Evolutionary conservation across 2,888 invertebrate genomes (phyloP).

Genomic region (Phoenoteleia sp.): DNA sequence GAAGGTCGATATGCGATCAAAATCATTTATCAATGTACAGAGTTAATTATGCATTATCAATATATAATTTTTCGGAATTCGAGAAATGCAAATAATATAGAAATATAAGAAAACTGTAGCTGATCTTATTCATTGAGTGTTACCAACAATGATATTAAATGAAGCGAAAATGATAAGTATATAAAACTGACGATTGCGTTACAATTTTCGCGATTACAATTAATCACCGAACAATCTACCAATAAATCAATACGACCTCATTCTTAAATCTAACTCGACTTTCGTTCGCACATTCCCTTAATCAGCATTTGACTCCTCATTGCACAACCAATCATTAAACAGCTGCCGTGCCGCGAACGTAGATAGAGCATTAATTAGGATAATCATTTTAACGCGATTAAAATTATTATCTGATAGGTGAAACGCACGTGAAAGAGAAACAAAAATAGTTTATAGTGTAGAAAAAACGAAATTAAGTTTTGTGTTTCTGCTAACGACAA

Average conservation of each 20-base stretch:
- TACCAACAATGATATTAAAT: constrained; percentile 10
- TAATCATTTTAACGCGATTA: constrained; percentile 61
- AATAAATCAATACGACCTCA: constrained; percentile 59
- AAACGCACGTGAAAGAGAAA: constrained; percentile 41
- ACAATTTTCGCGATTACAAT: constrained; percentile 19
- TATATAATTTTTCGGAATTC: too few species aligned
- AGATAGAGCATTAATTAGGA: constrained; percentile 62
- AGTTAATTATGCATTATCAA: too few species aligned
- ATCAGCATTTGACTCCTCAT: constrained; percentile 57
- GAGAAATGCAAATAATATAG: too few species aligned
- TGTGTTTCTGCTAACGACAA: too few species aligned
- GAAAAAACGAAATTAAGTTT: too few species aligned
- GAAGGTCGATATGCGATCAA: too few species aligned
- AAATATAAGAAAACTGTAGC: constrained; percentile 8
- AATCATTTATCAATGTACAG: too few species aligned
- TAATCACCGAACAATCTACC: constrained; percentile 47
- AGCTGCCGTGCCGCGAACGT: constrained; percentile 12
- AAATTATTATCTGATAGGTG: constrained; percentile 59
- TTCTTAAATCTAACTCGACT: constrained; percentile 53
- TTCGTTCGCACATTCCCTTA: constrained; percentile 54
- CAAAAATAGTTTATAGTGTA: too few species aligned
- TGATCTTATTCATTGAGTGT: not conserved
- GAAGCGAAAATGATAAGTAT: constrained; percentile 28
- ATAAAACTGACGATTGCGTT: constrained; percentile 21
- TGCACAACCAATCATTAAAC: constrained; percentile 54